These are phyloP conservation scores for Dinothrombium tinctorium DNA, from an alignment of 1,140 invertebrate species.

Conservation along the genomic window DNA sequence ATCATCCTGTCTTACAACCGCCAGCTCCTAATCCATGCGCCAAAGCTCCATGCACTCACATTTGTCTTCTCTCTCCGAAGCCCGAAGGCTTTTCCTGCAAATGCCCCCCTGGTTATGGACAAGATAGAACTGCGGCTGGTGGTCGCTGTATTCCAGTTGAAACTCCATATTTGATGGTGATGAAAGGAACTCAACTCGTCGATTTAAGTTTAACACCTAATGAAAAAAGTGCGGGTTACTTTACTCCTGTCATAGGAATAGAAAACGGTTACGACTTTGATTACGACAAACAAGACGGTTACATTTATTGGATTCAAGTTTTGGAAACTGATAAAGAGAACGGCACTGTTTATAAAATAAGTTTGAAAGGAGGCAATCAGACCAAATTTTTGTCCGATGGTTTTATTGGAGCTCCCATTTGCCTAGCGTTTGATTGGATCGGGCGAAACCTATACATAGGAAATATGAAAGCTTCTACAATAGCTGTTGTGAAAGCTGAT, in stretches of 20 bases:
- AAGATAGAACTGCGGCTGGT: constrained; percentile 27
- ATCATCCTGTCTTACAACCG: constrained; percentile 78
- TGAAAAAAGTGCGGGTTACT: constrained; percentile 38
- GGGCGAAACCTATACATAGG: constrained; percentile 83
- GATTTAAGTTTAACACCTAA: constrained; percentile 41
- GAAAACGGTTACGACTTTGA: constrained; percentile 69
- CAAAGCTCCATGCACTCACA: constrained; percentile 52
- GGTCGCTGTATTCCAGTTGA: constrained; percentile 62
- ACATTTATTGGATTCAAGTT: constrained; percentile 59
- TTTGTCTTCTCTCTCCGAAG: constrained; percentile 56
- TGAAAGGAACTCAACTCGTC: constrained; percentile 65
- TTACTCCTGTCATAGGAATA: constrained; percentile 71
- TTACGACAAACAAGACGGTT: constrained; percentile 58
- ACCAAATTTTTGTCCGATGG: constrained; percentile 51
- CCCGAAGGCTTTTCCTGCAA: constrained; percentile 55
- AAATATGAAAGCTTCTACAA: constrained; percentile 67
- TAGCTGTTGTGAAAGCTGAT: constrained; percentile 70
- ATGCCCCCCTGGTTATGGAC: constrained; percentile 63
- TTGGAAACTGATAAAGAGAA: constrained; percentile 24
- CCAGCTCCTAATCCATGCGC: constrained; percentile 47
- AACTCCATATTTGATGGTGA: constrained; percentile 62
- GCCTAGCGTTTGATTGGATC: constrained; percentile 85
- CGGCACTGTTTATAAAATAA: constrained; percentile 25
- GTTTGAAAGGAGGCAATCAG: constrained; percentile 61
- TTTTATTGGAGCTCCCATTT: constrained; percentile 65